phyloP scores from a whole-genome alignment of 2,888 invertebrate genomes.

The Cephus pulcher region DNA sequence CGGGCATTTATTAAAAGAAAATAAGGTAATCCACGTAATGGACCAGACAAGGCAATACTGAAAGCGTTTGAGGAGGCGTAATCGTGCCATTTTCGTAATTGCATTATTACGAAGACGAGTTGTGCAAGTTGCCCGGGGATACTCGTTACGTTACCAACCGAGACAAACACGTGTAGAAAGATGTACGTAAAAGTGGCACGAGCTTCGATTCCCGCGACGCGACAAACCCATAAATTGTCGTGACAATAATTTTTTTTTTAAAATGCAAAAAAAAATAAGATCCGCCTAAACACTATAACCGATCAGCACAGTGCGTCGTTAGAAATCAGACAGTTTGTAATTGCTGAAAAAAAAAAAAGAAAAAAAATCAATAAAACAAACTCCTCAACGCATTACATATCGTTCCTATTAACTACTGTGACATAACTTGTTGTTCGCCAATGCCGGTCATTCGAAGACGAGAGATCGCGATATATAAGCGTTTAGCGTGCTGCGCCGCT shows the following conservation, averaged over 20 bases:
- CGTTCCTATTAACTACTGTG: constrained; percentile 29
- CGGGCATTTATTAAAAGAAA: constrained; percentile 19
- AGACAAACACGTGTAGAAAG: background rate
- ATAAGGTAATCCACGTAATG: constrained; percentile 25
- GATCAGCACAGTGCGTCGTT: background rate
- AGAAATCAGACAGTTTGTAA: background rate
- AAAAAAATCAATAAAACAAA: too few species aligned
- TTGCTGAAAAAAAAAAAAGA: background rate
- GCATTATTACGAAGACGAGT: constrained; percentile 55
- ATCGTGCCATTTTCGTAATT: constrained; percentile 58
- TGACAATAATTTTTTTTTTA: too few species aligned
- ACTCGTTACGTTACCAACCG: constrained; percentile 44
- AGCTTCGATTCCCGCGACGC: background rate
- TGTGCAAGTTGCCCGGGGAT: constrained; percentile 52
- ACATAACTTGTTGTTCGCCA: constrained; percentile 51
- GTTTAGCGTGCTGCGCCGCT: background rate
- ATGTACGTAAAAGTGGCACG: background rate
- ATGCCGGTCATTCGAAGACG: constrained; percentile 13
- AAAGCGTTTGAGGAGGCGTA: constrained; percentile 46
- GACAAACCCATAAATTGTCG: too few species aligned
- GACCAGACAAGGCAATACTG: constrained; percentile 8
- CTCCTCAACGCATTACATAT: background rate
- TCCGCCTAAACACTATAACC: background rate
- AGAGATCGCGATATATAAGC: constrained; percentile 20
- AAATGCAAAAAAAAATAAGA: too few species aligned